These are phyloP conservation scores for Gobio gobio DNA, from an alignment of 2,113 vertebrate species.

Conservation along the genomic window DNA sequence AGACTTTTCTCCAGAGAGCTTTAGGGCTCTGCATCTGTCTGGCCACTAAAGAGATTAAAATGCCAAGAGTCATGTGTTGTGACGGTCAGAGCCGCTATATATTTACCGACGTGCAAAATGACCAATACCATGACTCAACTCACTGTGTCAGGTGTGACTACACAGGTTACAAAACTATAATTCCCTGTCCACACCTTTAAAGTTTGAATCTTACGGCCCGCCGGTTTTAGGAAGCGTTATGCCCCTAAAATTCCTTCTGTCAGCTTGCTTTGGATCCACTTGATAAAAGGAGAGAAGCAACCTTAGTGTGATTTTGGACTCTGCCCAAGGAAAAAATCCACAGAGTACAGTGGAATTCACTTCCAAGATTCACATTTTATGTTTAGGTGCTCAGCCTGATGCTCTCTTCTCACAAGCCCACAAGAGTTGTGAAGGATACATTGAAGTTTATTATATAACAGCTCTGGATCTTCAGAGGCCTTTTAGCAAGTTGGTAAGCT, in stretches of 20 bases:
- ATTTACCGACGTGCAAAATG: conserved; percentile 16
- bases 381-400: conserved; percentile 29
- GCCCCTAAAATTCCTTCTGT: neutral
- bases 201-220: neutral
- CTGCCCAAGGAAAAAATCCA: conserved; percentile 12
- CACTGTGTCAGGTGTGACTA: conserved; percentile 28
- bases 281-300: conserved; percentile 31
- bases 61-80: conserved; percentile 17
- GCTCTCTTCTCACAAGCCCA: conserved; percentile 36
- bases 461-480: conserved; percentile 13
- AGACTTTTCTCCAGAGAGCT: conserved; percentile 14
- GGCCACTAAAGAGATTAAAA: conserved; percentile 41
- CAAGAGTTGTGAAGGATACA: conserved; percentile 22
- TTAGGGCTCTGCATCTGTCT: neutral
- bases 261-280: conserved; percentile 29
- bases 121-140: conserved; percentile 30
- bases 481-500: conserved; percentile 44
- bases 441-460: conserved; percentile 47
- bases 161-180: conserved; percentile 10
- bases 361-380: conserved; percentile 18
- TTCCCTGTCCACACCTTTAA: conserved; percentile 25
- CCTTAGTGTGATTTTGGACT: conserved; percentile 25
- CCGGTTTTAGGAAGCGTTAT: neutral
- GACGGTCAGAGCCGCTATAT: neutral
- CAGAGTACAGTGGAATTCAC: conserved; percentile 1